Conservation (phyloP, 2,797 vertebrate species). For the Sebastes trivittatus region DNA sequence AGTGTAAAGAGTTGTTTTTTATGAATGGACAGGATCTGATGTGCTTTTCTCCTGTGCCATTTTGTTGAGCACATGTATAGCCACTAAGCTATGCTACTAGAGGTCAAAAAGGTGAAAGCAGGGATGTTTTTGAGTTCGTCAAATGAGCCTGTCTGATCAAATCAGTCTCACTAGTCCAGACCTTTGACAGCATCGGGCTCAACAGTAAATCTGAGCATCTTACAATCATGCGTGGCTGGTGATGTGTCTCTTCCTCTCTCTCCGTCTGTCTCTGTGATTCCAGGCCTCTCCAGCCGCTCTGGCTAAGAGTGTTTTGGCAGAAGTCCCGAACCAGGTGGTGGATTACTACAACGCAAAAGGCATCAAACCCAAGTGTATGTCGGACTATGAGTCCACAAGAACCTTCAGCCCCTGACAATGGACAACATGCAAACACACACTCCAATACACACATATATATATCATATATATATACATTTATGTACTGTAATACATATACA, state of each 20-base stretch:
- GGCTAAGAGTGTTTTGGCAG: conserved; percentile 97
- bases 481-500: conserved; percentile 74
- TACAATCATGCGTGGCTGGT: conserved; percentile 4
- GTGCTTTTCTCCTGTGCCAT: background rate
- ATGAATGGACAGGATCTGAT: background rate
- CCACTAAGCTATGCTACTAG: background rate
- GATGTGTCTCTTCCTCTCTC: conserved; percentile 24
- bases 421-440: conserved; percentile 71
- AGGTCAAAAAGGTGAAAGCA: conserved; percentile 30
- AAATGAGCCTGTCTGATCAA: conserved; percentile 51
- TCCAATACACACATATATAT: conserved; percentile 72
- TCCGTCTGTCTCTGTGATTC: conserved; percentile 45
- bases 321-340: conserved; percentile 99
- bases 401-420: conserved; percentile 92
- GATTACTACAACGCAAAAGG: conserved; percentile 99
- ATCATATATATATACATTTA: conserved; percentile 50
- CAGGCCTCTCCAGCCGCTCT: conserved; percentile 98
- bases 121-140: conserved; percentile 21
- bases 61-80: background rate
- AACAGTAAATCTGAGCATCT: conserved; percentile 19
- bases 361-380: conserved; percentile 96
- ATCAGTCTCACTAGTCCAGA: conserved; percentile 42
- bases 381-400: conserved; percentile 96
- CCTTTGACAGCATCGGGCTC: conserved; percentile 38
- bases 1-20: background rate